phyloP scores from a whole-genome alignment of 2,888 invertebrate species.

The Cheilosia pagana region DNA sequence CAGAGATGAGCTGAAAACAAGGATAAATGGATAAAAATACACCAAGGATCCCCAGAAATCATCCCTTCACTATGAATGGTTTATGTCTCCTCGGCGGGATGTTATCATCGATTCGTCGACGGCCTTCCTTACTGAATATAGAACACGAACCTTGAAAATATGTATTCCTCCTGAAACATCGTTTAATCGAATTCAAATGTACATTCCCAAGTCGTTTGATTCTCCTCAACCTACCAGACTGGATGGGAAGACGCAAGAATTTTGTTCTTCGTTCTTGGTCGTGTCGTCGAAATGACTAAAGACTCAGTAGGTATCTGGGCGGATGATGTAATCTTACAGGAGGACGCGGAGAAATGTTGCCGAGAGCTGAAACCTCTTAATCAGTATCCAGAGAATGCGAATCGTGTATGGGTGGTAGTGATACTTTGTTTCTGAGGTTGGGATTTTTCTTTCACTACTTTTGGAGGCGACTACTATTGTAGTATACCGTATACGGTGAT shows the following conservation, averaged over 20 bases:
- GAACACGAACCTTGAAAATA: slow-evolving; percentile 43
- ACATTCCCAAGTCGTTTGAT: slow-evolving; percentile 51
- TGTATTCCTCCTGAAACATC: slow-evolving; percentile 56
- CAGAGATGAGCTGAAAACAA: slow-evolving; percentile 33
- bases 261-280: slow-evolving; percentile 10
- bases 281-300: slow-evolving; percentile 15
- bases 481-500: no score
- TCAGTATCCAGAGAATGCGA: slow-evolving; percentile 33
- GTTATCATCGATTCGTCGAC: slow-evolving; percentile 59
- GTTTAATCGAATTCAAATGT: slow-evolving; percentile 72
- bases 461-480: no score
- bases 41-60: slow-evolving; percentile 53
- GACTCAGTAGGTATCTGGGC: slow-evolving; percentile 6
- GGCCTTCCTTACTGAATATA: slow-evolving; percentile 13
- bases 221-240: slow-evolving; percentile 2
- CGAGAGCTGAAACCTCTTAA: slow-evolving; percentile 41
- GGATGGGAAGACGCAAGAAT: background rate
- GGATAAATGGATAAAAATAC: slow-evolving; percentile 52
- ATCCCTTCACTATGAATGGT: slow-evolving; percentile 47
- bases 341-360: slow-evolving; percentile 34
- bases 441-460: background rate
- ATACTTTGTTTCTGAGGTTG: background rate
- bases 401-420: slow-evolving; percentile 38
- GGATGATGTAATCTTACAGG: slow-evolving; percentile 64
- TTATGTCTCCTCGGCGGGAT: slow-evolving; percentile 34